phyloP scores from a whole-genome alignment of 2,797 vertebrate species.

The Brotula barbata region DNA sequence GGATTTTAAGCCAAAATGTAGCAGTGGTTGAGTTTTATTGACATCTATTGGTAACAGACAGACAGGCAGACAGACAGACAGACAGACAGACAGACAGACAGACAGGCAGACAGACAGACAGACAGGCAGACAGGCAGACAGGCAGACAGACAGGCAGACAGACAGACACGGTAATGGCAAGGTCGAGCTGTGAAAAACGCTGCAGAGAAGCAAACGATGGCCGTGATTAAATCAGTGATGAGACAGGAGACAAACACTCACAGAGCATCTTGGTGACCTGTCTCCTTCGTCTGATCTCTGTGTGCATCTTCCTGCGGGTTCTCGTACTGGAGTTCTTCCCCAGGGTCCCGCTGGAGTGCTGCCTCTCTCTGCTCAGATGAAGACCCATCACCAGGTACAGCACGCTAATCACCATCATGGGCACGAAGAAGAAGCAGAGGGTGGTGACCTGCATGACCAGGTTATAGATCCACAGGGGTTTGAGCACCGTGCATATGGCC shows the following conservation, averaged over 20 bases:
- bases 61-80: no score
- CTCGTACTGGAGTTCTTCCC: conserved; percentile 57
- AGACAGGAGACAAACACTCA: conserved; percentile 60
- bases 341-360: conserved; percentile 40
- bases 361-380: conserved; percentile 71
- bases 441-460: conserved; percentile 84
- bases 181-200: no score
- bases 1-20: no score
- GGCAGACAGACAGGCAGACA: no score
- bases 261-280: conserved; percentile 85
- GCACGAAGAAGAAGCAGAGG: conserved; percentile 80
- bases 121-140: no score
- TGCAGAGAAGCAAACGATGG: no score
- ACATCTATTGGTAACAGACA: no score
- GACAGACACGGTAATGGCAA: no score
- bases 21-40: no score
- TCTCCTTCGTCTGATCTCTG: conserved; percentile 72
- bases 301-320: conserved; percentile 64
- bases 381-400: conserved; percentile 82
- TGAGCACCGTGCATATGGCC: conserved; percentile 79
- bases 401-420: conserved; percentile 80
- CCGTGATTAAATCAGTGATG: no score
- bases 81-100: no score
- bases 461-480: conserved; percentile 84
- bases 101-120: no score